A percentile compares a stretch with the other conserved stretches of the same genome.
These are phyloP conservation scores for Galeruca laticollis DNA, from an alignment of 2,888 invertebrate species.

Conservation along the genomic window DNA sequence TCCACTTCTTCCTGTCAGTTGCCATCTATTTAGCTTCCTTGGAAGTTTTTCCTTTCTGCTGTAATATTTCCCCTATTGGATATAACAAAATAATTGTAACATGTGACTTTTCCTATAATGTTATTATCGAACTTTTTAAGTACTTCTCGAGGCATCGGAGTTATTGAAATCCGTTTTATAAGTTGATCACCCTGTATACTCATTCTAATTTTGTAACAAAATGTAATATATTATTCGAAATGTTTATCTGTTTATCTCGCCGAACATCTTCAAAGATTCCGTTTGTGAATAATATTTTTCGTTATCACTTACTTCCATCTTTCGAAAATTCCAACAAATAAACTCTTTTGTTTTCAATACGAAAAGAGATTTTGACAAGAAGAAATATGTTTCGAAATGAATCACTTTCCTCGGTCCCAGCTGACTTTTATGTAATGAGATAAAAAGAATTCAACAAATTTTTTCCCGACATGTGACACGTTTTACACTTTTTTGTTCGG, in stretches of 20 bases:
- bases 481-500: conserved; percentile 37
- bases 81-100: too few species aligned
- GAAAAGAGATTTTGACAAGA: conserved; percentile 52
- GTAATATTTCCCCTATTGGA: too few species aligned
- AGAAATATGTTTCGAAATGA: conserved; percentile 50
- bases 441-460: conserved; percentile 48
- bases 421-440: conserved; percentile 51
- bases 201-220: too few species aligned
- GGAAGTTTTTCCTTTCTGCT: too few species aligned
- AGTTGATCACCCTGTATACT: too few species aligned
- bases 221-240: not conserved
- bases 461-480: conserved; percentile 43
- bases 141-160: too few species aligned
- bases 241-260: not conserved
- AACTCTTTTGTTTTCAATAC: conserved; percentile 47
- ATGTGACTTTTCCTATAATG: too few species aligned
- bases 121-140: too few species aligned
- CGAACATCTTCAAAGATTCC: conserved; percentile 12
- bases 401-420: conserved; percentile 49
- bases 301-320: conserved; percentile 24
- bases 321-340: conserved; percentile 34
- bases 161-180: too few species aligned
- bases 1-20: too few species aligned
- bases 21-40: too few species aligned
- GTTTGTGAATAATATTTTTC: conserved; percentile 20